Percentiles rank a stretch among this genome's conserved stretches.
These are phyloP conservation scores for Lynx canadensis DNA, from an alignment of 2,113 vertebrate species.

Conservation along the genomic window DNA sequence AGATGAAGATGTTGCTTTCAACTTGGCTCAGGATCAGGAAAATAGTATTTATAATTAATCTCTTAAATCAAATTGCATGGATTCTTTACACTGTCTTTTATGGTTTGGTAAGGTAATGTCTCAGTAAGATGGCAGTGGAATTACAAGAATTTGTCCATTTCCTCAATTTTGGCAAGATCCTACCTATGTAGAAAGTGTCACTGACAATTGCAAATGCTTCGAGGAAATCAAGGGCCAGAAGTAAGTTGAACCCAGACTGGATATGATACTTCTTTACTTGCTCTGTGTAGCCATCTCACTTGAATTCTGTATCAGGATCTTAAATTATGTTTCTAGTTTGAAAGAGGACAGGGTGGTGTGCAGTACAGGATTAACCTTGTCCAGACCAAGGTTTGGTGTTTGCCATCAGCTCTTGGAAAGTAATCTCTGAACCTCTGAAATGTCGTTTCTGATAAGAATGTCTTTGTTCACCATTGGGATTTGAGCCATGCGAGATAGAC, in stretches of 20 bases:
- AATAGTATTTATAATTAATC: slow-evolving; percentile 4
- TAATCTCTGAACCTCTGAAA: background rate
- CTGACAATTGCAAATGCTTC: background rate
- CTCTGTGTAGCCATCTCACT: background rate
- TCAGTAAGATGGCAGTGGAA: background rate
- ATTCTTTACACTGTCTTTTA: background rate
- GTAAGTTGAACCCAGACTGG: background rate
- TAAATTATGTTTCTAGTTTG: background rate
- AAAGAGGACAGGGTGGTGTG: background rate
- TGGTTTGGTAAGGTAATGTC: background rate
- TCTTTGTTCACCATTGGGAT: background rate
- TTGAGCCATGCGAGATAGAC: background rate
- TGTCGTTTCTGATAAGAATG: background rate
- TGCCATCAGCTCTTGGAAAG: background rate
- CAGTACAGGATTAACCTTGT: background rate
- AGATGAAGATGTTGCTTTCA: background rate
- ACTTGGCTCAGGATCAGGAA: background rate
- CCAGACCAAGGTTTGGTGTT: background rate
- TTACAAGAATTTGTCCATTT: background rate
- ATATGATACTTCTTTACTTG: background rate
- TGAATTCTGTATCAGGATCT: background rate
- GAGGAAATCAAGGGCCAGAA: background rate
- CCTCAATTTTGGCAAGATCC: background rate
- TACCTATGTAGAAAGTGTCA: background rate
- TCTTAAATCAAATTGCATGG: background rate